Evolutionary conservation across 1,140 invertebrate species (phyloP).

Genomic region (Paraescarpia echinospica): DNA sequence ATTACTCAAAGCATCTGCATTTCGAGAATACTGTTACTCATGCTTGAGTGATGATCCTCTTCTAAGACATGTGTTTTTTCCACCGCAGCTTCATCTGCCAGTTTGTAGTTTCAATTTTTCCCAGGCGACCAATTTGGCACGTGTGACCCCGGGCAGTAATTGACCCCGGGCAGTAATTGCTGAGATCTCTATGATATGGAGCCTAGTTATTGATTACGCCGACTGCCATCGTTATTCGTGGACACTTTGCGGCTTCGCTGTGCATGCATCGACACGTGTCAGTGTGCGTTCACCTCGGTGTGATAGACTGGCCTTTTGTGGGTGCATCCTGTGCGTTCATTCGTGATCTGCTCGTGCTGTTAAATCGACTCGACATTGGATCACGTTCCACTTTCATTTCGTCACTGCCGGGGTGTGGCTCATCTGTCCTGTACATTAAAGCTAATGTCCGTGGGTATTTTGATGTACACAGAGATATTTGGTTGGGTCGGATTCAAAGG

Average conservation of each 20-base stretch:
- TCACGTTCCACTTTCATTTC: neutral
- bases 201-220: neutral
- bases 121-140: neutral
- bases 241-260: neutral
- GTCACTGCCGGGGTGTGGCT: neutral
- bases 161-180: neutral
- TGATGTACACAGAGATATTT: neutral
- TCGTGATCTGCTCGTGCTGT: neutral
- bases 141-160: neutral
- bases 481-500: neutral
- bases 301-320: neutral
- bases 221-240: neutral
- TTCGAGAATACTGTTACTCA: neutral
- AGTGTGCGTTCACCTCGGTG: neutral
- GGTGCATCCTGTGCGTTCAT: neutral
- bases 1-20: neutral
- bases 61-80: neutral
- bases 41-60: neutral
- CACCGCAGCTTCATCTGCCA: neutral
- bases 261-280: neutral
- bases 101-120: neutral
- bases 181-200: neutral
- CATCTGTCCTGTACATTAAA: neutral
- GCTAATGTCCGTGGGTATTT: neutral
- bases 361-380: neutral